Evolutionary conservation across 2,113 vertebrate species (phyloP).

Genomic region (Crotalus horridus): DNA sequence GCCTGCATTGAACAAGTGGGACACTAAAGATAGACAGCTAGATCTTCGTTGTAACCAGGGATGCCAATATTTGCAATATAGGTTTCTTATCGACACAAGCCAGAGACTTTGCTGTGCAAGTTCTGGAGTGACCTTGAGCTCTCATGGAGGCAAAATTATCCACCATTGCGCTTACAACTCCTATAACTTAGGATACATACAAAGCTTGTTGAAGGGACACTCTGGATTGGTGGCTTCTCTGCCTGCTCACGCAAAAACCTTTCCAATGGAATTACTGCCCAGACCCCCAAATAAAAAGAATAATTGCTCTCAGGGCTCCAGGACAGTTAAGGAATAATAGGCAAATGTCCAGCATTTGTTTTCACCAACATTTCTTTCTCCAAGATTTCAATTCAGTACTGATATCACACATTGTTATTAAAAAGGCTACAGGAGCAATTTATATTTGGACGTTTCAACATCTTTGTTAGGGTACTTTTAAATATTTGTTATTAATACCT

Average conservation of each 20-base stretch:
- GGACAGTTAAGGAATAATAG: neutral
- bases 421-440: neutral
- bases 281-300: neutral
- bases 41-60: neutral
- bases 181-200: neutral
- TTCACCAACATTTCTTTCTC: neutral
- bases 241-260: neutral
- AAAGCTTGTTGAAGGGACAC: neutral
- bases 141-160: neutral
- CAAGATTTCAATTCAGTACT: neutral
- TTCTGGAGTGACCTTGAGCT: neutral
- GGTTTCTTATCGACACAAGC: neutral
- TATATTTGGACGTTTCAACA: neutral
- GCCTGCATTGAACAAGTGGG: neutral
- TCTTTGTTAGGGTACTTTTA: neutral
- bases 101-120: neutral
- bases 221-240: neutral
- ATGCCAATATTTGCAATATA: neutral
- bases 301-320: neutral
- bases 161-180: neutral
- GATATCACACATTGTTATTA: neutral
- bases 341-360: neutral
- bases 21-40: neutral
- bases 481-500: neutral
- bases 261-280: neutral